phyloP scores from a whole-genome alignment of 2,797 vertebrate species.

The Natrix natrix region DNA sequence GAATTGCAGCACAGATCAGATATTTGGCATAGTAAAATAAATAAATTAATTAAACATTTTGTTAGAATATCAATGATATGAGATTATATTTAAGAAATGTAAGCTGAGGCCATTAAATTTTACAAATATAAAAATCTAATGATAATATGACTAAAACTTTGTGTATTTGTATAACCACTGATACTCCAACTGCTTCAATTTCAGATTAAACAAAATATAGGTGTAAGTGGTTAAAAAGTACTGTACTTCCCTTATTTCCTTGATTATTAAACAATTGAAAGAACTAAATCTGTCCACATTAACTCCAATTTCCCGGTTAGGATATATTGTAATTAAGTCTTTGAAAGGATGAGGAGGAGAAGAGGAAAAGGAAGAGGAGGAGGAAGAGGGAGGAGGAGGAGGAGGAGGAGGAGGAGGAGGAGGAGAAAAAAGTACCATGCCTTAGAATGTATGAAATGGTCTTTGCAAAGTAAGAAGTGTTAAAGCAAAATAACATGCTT shows the following conservation, averaged over 20 bases:
- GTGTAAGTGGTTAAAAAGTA: not conserved
- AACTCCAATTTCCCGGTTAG: not conserved
- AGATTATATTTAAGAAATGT: not conserved
- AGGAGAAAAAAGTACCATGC: not conserved
- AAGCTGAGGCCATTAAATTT: not conserved
- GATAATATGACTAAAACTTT: not conserved
- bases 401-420: not conserved
- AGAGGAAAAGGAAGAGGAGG: not conserved
- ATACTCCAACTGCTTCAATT: not conserved
- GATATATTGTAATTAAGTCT: not conserved
- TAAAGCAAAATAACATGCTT: not conserved
- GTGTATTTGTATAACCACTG: not conserved
- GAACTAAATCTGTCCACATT: not conserved
- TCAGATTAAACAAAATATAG: constrained; percentile 22
- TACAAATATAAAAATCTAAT: not conserved
- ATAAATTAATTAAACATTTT: not conserved
- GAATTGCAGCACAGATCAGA: not conserved
- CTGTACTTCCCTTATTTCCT: not conserved
- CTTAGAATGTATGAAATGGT: not conserved
- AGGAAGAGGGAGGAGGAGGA: not conserved
- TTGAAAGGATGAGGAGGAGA: not conserved
- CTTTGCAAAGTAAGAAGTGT: not conserved
- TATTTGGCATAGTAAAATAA: not conserved
- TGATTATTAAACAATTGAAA: not conserved
- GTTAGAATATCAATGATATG: not conserved